Conservation (phyloP, 2,888 invertebrate species). For the Sinopyrophorus schimmeli region DNA sequence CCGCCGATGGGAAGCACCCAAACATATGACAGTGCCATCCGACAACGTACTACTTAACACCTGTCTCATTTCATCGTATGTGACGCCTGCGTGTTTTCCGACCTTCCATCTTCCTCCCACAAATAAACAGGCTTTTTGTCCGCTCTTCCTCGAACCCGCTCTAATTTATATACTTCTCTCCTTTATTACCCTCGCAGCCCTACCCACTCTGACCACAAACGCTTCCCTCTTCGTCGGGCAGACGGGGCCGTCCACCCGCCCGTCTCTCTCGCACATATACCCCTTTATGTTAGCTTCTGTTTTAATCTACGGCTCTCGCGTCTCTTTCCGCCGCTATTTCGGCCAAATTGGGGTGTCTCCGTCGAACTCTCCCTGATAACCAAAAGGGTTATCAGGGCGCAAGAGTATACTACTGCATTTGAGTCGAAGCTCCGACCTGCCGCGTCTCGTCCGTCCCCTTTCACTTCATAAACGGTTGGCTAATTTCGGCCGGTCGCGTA, state of each 20-base stretch:
- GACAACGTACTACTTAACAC: slow-evolving; percentile 34
- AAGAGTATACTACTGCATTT: slow-evolving; percentile 51
- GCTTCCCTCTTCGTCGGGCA: slow-evolving; percentile 63
- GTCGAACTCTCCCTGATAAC: slow-evolving; percentile 52
- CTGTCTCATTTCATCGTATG: slow-evolving; percentile 48
- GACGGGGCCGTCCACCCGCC: slow-evolving; percentile 55
- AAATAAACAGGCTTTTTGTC: slow-evolving; percentile 57
- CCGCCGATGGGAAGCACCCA: slow-evolving; percentile 49
- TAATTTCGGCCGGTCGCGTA: slow-evolving; percentile 32
- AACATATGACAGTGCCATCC: slow-evolving; percentile 48
- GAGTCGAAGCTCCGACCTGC: slow-evolving; percentile 46
- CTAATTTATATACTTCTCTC: slow-evolving; percentile 68
- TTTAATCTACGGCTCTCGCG: slow-evolving; percentile 53
- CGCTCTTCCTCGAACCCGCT: slow-evolving; percentile 54
- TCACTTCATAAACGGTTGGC: slow-evolving; percentile 31
- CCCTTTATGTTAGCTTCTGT: slow-evolving; percentile 55
- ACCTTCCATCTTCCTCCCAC: slow-evolving; percentile 57
- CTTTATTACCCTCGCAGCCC: slow-evolving; percentile 70
- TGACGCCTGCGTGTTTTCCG: slow-evolving; percentile 53
- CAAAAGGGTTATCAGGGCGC: slow-evolving; percentile 58
- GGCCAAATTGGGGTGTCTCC: slow-evolving; percentile 32
- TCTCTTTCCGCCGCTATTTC: slow-evolving; percentile 43
- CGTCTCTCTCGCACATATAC: slow-evolving; percentile 50
- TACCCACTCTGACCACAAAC: slow-evolving; percentile 71
- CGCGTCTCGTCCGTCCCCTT: slow-evolving; percentile 26